Base-by-base conservation (phyloP, 2,888 invertebrate genomes). In the Mimas tiliae region DNA sequence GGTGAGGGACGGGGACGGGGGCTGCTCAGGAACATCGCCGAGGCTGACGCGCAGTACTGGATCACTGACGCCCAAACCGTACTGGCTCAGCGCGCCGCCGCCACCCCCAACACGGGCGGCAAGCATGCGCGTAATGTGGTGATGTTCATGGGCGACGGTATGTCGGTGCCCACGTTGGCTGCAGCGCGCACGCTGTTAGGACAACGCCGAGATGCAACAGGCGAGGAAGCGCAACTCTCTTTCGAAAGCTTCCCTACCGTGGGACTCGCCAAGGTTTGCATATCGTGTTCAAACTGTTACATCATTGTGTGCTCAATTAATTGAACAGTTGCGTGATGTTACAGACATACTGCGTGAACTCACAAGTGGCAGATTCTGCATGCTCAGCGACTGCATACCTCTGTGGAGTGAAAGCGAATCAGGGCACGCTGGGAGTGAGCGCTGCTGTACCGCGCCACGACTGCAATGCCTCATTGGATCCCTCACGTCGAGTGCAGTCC, bases 111-210 rank as follows among this genome's bases (percentile, higher is more conserved):
- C 95, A 95, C 1, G 67, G 67, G 55, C 33, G 68, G 64, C 65
- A 11, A 68, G 81, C 72, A 87, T 68, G 94, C 94, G 11, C 89
- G 89, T 71, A 96, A 96, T 84, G 86, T 96, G 7, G 95, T 96
- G 68, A 86, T 96, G 79, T 96, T 96, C 83, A 82, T 96, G 67
- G 96, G 96, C 12, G 96, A 96, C 86, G 96, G 96, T 51, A 96
- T 96, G 96, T 95, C 96, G 0, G 88, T 96, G 66, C 92, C 96
- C 14, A 96, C 96, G 0, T 84, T 96, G 64, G 95, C 95, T 1
- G 91, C 95, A 3, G 91, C 94, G 16, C 90, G 96, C 73, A 94
- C 95, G 38, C 95, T 94, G 76, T 88, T 94, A 58, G 96, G 95
- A 1, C 95, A 95, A 80, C 87, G 90, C 47, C 77, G 82, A 14